Conservation (phyloP, 2,797 vertebrate species). For the Acrossocheilus wenchowensis region DNA sequence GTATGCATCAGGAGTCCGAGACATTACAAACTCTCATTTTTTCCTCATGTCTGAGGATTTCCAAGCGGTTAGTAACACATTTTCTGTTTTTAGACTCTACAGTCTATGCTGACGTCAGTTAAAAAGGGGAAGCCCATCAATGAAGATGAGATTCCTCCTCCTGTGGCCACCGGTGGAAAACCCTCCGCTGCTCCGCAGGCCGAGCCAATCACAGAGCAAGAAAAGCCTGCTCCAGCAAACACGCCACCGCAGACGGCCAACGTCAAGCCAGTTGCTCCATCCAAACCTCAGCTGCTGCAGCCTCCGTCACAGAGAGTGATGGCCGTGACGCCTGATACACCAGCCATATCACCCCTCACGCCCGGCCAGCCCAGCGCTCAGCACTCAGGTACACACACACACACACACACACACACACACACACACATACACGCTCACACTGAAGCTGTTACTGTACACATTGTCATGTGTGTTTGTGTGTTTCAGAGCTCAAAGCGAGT, state of each 20-base stretch:
- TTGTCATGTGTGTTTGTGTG: constrained; percentile 37
- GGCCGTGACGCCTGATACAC: constrained; percentile 75
- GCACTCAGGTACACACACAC: constrained; percentile 75
- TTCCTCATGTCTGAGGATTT: neutral
- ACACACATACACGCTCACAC: neutral
- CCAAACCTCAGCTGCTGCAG: constrained; percentile 65
- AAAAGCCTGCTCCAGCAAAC: constrained; percentile 54
- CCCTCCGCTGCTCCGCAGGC: constrained; percentile 44
- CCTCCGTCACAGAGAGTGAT: constrained; percentile 67
- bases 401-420: constrained; percentile 40
- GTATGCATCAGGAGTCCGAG: no score
- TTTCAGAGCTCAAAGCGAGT: constrained; percentile 74
- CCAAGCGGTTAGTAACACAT: neutral
- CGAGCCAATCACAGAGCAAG: constrained; percentile 59
- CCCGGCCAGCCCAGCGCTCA: constrained; percentile 70
- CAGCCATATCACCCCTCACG: constrained; percentile 80
- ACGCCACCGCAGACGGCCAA: constrained; percentile 60
- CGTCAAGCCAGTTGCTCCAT: constrained; percentile 64
- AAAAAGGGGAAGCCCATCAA: constrained; percentile 82
- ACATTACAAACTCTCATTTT: no score
- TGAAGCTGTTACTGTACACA: neutral
- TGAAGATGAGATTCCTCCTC: constrained; percentile 88
- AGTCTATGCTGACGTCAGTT: constrained; percentile 82
- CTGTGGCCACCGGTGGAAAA: constrained; percentile 82
- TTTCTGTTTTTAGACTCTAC: constrained; percentile 78